Percentiles rank a stretch among this genome's conserved stretches.
Conservation (phyloP, 2,113 vertebrate species). For the Callocephalon fimbriatum region DNA sequence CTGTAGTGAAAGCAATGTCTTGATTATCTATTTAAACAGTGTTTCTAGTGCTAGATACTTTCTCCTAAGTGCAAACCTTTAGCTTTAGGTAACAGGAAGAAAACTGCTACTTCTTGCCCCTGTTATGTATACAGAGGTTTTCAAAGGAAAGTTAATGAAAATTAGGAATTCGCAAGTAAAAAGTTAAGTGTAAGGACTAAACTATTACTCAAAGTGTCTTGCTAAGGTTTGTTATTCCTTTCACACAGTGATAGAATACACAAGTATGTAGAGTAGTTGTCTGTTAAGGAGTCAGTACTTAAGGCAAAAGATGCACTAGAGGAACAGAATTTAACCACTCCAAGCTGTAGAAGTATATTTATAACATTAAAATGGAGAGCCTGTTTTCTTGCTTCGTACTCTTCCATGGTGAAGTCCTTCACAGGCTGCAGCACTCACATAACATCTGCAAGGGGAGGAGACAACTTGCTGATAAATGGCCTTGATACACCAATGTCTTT, state of each 20-base stretch:
- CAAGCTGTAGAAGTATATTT: neutral
- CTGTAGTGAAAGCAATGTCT: neutral
- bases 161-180: neutral
- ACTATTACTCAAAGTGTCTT: neutral
- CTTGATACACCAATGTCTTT: neutral
- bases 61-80: neutral
- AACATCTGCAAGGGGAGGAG: neutral
- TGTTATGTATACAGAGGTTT: neutral
- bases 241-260: neutral
- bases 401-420: neutral
- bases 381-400: neutral
- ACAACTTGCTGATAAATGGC: neutral
- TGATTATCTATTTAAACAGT: neutral
- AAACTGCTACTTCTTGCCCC: neutral
- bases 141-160: neutral
- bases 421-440: accelerated
- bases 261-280: neutral
- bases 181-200: neutral
- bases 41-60: neutral
- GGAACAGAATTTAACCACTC: neutral
- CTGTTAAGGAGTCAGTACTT: neutral
- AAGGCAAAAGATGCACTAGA: neutral
- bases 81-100: neutral
- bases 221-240: neutral
- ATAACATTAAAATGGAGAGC: neutral